These are phyloP conservation scores for Propithecus coquereli DNA, from an alignment of 2,113 vertebrate genomes.

Conservation along the genomic window DNA sequence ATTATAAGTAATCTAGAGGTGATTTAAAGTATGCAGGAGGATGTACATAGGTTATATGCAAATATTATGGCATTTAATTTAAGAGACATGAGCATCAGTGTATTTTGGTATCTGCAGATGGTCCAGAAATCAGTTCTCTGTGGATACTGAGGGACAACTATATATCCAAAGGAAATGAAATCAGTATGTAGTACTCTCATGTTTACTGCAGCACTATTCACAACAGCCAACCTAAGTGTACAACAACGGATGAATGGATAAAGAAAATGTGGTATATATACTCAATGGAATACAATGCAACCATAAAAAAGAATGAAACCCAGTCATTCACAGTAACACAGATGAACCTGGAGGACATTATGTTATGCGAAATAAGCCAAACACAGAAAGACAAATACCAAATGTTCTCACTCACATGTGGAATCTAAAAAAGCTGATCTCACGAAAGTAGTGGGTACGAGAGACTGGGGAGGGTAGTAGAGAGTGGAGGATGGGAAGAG, in stretches of 20 bases:
- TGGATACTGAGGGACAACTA: background rate
- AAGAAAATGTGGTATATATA: background rate
- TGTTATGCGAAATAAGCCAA: background rate
- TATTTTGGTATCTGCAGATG: background rate
- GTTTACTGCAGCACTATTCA: background rate
- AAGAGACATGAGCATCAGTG: background rate
- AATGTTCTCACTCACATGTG: background rate
- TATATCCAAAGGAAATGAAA: background rate
- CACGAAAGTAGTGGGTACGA: background rate
- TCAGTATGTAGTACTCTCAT: background rate
- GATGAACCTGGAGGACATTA: background rate
- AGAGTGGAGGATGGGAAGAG: background rate
- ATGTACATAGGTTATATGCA: background rate
- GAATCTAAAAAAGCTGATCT: background rate
- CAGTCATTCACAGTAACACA: background rate
- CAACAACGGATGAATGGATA: background rate
- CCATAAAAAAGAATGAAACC: background rate
- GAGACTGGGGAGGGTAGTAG: background rate
- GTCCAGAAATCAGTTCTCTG: background rate
- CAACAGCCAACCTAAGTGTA: background rate
- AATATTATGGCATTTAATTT: background rate
- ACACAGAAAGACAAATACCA: background rate
- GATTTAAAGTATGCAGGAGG: background rate
- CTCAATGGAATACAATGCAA: background rate
- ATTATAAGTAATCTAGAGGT: background rate